Evolutionary conservation across 1,140 invertebrate species (phyloP), one percentile per base, ranked within the genome.

Genomic region (Caenorhabditis elegans): DNA sequence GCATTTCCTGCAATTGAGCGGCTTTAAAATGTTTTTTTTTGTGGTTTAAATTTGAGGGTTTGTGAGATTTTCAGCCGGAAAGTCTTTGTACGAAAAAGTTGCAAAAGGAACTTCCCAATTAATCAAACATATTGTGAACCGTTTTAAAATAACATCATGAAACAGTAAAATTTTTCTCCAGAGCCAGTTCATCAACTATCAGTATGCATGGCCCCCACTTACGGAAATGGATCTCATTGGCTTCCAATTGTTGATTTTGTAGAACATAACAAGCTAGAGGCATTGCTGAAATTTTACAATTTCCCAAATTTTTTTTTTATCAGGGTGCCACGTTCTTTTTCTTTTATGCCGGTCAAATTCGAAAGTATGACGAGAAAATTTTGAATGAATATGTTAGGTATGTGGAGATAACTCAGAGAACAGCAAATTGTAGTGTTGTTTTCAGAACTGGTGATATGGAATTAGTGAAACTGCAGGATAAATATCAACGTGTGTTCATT

Each of bases 331-430:
- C 4, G n/a, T 49, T 10, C 6, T 77, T 77, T 19, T 77, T 48
- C 26, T 77, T 77, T 24, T 77, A 77, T 49, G 28, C 49, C 5
- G 76, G 60, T 3, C 3, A 70, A 39, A 43, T 70, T 22, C 22
- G 17, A 3, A 19, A 22, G 22, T 43, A 70, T 17, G 60, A 70
- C 22, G 60, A 70, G n/a, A 70, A n/a, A 39, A 36, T 70, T 11
- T 22, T 70, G 19, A 70, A 36, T 39, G 60, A 70, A n/a, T 70
- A 70, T 70, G 60, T 70, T 39, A n/a, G 60, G 60, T 70, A 17
- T 24, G 22, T 28, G 4, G 3, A 10, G 34, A 0, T 22, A 70
- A 70, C 17, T 13, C 34, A 11, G 2, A 8, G 3, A n/a, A n/a
- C n/a, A 43, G 8, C 13, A 22, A 13, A 31, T 17, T 11, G 19